These are phyloP conservation scores for Cranoglanis bouderius DNA, from an alignment of 2,113 vertebrate species.

Conservation along the genomic window DNA sequence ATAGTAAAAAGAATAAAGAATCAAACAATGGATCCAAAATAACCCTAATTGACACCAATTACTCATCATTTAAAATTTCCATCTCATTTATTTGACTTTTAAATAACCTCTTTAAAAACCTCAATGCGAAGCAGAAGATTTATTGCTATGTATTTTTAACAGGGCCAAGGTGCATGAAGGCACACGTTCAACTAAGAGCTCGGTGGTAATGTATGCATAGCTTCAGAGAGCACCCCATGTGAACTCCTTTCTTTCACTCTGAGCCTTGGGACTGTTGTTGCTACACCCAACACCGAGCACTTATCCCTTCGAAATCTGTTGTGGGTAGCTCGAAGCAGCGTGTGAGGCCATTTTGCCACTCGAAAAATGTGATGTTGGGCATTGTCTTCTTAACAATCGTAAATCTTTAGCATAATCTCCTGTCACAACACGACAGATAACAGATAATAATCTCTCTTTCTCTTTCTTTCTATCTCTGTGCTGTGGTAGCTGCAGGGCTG, in stretches of 20 bases:
- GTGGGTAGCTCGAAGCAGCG: conserved; percentile 64
- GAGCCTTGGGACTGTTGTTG: conserved; percentile 8
- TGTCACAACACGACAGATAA: conserved; percentile 78
- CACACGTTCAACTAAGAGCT: conserved; percentile 35
- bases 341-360: conserved; percentile 64
- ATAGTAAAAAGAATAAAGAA: neutral
- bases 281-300: conserved; percentile 38
- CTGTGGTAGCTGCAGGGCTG: conserved; percentile 70
- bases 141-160: conserved; percentile 48
- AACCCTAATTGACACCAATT: conserved; percentile 52
- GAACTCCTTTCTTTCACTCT: conserved; percentile 14
- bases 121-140: conserved; percentile 28
- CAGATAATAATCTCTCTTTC: conserved; percentile 77
- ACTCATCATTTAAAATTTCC: conserved; percentile 40
- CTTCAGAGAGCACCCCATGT: conserved; percentile 32
- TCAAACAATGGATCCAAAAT: neutral
- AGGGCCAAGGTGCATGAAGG: conserved; percentile 41
- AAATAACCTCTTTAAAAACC: conserved; percentile 36
- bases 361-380: conserved; percentile 62
- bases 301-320: conserved; percentile 60
- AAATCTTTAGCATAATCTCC: conserved; percentile 81
- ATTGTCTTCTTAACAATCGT: conserved; percentile 79
- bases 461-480: conserved; percentile 48
- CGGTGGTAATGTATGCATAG: conserved; percentile 27
- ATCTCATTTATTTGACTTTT: conserved; percentile 29